Evolutionary conservation across 2,113 vertebrate species (phyloP).

Genomic region (Haliaeetus leucogaster): DNA sequence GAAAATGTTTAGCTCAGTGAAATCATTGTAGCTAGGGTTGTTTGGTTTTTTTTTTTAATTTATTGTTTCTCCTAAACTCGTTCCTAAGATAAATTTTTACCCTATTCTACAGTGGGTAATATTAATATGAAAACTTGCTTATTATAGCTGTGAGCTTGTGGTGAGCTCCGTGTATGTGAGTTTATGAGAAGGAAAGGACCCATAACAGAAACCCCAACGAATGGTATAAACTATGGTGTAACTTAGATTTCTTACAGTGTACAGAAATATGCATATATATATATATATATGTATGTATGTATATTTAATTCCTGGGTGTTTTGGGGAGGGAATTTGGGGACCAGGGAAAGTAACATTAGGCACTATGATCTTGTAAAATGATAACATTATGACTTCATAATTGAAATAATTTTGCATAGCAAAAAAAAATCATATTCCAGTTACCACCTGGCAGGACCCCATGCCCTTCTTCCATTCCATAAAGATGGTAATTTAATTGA

Average conservation of each 20-base stretch:
- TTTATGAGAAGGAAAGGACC: constrained; percentile 14
- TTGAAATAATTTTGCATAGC: constrained; percentile 38
- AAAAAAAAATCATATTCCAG: constrained; percentile 24
- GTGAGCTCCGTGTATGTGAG: not conserved
- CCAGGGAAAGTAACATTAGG: not conserved
- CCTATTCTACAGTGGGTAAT: not conserved
- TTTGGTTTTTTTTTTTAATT: not conserved
- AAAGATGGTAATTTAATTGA: constrained; percentile 46
- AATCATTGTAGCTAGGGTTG: not conserved
- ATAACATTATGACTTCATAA: constrained; percentile 43
- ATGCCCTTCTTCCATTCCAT: constrained; percentile 17
- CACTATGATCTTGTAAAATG: not conserved
- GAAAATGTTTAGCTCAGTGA: constrained; percentile 26
- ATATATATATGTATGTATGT: fast-evolving
- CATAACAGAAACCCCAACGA: not conserved
- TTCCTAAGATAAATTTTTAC: not conserved
- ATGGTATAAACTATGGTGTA: not conserved
- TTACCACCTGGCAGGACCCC: constrained; percentile 37
- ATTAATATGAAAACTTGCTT: not conserved
- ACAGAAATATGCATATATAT: not conserved
- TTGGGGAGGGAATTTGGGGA: not conserved
- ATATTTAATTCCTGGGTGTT: not conserved
- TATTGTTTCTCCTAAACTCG: not conserved
- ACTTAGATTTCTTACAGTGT: not conserved
- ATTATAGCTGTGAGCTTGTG: not conserved